Conservation (phyloP, 2,797 vertebrate genomes). For the Urophycis tenuis region DNA sequence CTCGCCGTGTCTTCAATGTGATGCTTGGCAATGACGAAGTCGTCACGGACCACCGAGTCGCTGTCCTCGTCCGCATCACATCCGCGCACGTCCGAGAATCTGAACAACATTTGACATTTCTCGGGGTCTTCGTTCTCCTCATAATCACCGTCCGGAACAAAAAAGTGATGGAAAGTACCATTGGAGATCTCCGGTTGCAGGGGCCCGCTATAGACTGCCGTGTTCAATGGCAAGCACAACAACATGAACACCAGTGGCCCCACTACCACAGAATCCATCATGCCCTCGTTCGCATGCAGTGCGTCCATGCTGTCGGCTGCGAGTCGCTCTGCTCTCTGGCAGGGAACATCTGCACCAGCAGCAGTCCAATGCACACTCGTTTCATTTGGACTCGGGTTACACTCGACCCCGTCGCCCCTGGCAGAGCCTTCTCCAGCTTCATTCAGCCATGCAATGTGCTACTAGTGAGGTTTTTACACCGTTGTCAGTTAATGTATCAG, state of each 20-base stretch:
- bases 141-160: slow-evolving; percentile 93
- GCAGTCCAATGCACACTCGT: slow-evolving; percentile 25
- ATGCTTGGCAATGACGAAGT: slow-evolving; percentile 82
- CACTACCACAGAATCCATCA: slow-evolving; percentile 52
- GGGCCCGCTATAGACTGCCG: slow-evolving; percentile 78
- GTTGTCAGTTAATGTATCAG: too few relatives aligned
- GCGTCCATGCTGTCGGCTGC: neutral
- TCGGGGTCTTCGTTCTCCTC: slow-evolving; percentile 93
- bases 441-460: neutral
- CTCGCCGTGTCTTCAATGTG: slow-evolving; percentile 90
- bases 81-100: slow-evolving; percentile 78
- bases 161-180: slow-evolving; percentile 93
- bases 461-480: too few relatives aligned
- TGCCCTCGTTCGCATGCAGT: neutral
- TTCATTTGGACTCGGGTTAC: slow-evolving; percentile 63
- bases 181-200: slow-evolving; percentile 94
- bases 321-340: slow-evolving; percentile 33
- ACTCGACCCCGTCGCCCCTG: slow-evolving; percentile 46
- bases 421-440: neutral
- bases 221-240: slow-evolving; percentile 55
- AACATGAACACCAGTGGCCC: slow-evolving; percentile 65
- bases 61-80: slow-evolving; percentile 66
- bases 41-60: slow-evolving; percentile 79
- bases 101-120: slow-evolving; percentile 91
- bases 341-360: slow-evolving; percentile 44